Conservation (phyloP, 1,140 invertebrate genomes). For the Triops longicaudatus region DNA sequence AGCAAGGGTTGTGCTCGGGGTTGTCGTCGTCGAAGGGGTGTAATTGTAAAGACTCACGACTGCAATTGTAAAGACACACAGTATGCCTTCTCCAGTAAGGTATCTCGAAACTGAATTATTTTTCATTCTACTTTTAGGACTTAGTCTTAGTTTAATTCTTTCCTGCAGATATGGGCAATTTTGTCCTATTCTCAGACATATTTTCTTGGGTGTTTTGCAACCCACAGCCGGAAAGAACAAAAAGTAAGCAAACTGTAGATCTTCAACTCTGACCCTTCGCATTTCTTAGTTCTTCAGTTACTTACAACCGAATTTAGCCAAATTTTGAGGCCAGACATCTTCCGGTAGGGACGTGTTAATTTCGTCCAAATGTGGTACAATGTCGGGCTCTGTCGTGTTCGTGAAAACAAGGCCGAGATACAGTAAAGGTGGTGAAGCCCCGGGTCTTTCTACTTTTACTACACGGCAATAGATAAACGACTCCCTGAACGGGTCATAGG, state of each 20-base stretch:
- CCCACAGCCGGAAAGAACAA: too few species aligned
- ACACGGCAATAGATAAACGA: conserved; percentile 1
- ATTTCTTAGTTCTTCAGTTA: not conserved
- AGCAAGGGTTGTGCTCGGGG: not conserved
- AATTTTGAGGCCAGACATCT: not conserved
- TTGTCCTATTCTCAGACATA: too few species aligned
- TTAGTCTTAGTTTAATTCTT: too few species aligned
- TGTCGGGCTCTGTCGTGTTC: not conserved
- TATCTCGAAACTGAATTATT: not conserved
- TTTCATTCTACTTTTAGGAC: too few species aligned
- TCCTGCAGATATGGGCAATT: too few species aligned
- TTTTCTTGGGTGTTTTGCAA: too few species aligned
- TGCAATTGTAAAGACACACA: too few species aligned
- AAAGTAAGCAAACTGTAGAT: not conserved
- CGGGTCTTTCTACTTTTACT: not conserved
- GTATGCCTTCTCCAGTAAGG: not conserved
- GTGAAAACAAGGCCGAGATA: not conserved
- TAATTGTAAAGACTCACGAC: not conserved
- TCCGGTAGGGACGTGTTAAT: not conserved
- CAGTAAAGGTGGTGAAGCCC: not conserved
- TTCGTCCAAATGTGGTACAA: not conserved
- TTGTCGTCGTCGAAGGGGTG: not conserved
- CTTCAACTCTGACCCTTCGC: too few species aligned
- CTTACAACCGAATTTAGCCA: not conserved
- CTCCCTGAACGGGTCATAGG: not conserved